Base-by-base conservation (phyloP, 2,113 vertebrate genomes). In the Recurvirostra avosetta region DNA sequence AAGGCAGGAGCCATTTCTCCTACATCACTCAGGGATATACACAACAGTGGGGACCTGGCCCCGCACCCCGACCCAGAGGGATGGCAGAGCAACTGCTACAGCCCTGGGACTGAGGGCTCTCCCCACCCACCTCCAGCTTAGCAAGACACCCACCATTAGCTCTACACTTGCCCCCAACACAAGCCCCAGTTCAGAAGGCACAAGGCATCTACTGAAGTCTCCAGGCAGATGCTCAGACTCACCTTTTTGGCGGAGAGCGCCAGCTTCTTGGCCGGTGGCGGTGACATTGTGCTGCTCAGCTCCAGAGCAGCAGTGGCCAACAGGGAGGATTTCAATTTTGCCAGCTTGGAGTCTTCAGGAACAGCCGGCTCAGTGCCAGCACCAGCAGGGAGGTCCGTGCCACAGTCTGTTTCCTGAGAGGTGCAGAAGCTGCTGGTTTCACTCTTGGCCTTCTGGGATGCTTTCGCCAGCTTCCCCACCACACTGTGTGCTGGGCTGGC, bases 221-320 rank as follows among this genome's bases (percentile, higher is more conserved):
- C 32, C 0, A 1, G 61, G 49, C 67, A 66, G 71, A 3, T 32
- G 36, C 41, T 47, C 49, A 73, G 55, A 81, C 98, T 98, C 97
- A 99, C 99, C 99, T 99, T 99, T 97, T 98, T 99, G 97, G 98
- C 98, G 5, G 98, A 99, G 62, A 99, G 98, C 5, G 97, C 98
- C 91, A 98, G 97, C 47, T 98, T 99, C 92, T 99, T 99, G 94
- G 98, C 98, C 11, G 99, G 99, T 7, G 99, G 99, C 0, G 99
- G 99, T 4, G 99, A 99, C 94, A 95, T 98, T 96, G 97, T 92
- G 96, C 96, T 98, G 87, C 97, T 90, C 66, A 70, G 92, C 92
- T 99, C 98, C 3, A 97, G 72, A 2, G 96, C 2, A 2, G 98
- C 5, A 17, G 95, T 98, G 84, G 96, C 97, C 77, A 98, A 93